Conservation (phyloP, 2,797 vertebrate genomes). For the Helostoma temminkii region DNA sequence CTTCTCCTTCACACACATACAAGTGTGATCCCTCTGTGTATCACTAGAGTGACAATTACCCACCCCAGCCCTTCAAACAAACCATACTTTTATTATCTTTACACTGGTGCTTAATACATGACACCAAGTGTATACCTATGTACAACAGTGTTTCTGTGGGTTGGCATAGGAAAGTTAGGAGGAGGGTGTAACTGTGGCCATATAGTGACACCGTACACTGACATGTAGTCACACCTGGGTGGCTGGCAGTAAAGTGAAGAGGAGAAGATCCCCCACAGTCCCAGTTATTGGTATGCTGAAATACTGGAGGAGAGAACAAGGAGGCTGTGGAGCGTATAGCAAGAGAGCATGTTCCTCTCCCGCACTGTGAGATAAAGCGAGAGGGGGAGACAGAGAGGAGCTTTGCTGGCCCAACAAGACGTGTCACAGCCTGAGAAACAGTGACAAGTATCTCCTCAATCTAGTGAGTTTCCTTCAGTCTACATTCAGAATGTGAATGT, state of each 20-base stretch:
- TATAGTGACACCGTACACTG: slow-evolving; percentile 78
- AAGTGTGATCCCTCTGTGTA: slow-evolving; percentile 1
- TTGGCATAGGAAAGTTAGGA: slow-evolving; percentile 49
- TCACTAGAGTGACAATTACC: slow-evolving; percentile 19
- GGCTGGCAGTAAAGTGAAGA: slow-evolving; percentile 67
- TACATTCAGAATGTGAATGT: slow-evolving; percentile 47
- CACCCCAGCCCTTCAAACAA: background rate
- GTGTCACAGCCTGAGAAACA: slow-evolving; percentile 77
- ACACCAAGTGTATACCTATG: slow-evolving; percentile 25
- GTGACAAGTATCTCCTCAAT: slow-evolving; percentile 61
- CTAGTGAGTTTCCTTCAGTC: slow-evolving; percentile 54
- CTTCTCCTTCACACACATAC: slow-evolving; percentile 25
- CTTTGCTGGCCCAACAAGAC: slow-evolving; percentile 75
- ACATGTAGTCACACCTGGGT: slow-evolving; percentile 85
- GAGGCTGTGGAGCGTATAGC: slow-evolving; percentile 80
- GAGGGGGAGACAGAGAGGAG: slow-evolving; percentile 35
- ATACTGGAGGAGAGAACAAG: slow-evolving; percentile 75
- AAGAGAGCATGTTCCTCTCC: slow-evolving; percentile 75
- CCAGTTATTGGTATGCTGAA: slow-evolving; percentile 82
- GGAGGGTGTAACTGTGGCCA: slow-evolving; percentile 77
- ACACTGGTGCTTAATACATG: slow-evolving; percentile 6
- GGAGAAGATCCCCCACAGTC: slow-evolving; percentile 73
- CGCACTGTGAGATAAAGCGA: slow-evolving; percentile 52
- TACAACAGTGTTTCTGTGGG: slow-evolving; percentile 26
- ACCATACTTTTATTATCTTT: background rate